These are phyloP conservation scores for Geococcyx californianus DNA, from an alignment of 2,113 vertebrate species.

Conservation along the genomic window DNA sequence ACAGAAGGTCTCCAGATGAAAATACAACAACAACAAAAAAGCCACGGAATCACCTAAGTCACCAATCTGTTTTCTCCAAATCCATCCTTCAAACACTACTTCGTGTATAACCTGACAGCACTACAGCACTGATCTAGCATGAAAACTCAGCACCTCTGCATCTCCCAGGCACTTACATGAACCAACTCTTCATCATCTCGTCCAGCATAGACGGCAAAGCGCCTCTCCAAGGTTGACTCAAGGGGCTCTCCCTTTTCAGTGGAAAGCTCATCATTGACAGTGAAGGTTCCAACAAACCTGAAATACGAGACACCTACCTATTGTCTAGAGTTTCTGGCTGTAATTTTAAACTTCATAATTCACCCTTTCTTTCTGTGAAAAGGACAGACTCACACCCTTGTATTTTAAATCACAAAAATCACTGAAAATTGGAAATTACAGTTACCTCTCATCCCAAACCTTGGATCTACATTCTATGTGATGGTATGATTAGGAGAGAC, in stretches of 20 bases:
- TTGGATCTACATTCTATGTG: neutral
- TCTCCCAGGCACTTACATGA: slow-evolving; percentile 77
- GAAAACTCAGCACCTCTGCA: neutral
- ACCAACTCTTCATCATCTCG: slow-evolving; percentile 88
- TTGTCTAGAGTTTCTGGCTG: neutral
- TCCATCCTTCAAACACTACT: neutral
- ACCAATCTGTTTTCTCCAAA: neutral
- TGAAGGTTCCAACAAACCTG: slow-evolving; percentile 89
- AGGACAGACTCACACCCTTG: neutral
- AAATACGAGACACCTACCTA: neutral
- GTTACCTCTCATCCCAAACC: neutral
- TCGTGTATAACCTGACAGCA: neutral
- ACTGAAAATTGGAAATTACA: neutral
- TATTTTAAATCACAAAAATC: neutral
- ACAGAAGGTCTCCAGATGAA: neutral
- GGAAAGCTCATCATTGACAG: slow-evolving; percentile 82
- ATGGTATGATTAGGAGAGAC: neutral
- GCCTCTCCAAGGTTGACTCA: slow-evolving; percentile 77
- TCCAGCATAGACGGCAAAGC: slow-evolving; percentile 83
- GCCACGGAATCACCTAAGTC: neutral
- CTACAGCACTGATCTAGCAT: neutral
- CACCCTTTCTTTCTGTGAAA: neutral
- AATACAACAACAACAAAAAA: neutral
- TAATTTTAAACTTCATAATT: neutral
- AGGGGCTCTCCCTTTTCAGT: slow-evolving; percentile 70